These are phyloP conservation scores for Cyrtodaria siliqua DNA, from an alignment of 2,888 invertebrate species.

Conservation along the genomic window DNA sequence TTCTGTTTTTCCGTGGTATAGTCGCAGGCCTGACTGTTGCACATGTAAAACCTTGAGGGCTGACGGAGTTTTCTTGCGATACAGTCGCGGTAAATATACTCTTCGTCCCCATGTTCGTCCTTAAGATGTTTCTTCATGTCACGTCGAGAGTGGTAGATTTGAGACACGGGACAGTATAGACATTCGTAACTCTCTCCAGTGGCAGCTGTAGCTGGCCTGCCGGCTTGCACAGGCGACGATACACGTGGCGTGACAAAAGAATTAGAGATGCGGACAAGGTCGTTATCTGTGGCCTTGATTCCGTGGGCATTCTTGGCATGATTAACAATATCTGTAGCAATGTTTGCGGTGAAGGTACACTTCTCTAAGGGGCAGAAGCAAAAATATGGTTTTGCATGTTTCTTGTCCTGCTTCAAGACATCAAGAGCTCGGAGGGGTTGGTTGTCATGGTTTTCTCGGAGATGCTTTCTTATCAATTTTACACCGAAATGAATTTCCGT, in stretches of 20 bases:
- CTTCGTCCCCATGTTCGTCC: slow-evolving; percentile 64
- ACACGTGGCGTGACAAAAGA: slow-evolving; percentile 11
- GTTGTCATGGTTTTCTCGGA: slow-evolving; percentile 44
- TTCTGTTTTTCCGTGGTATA: slow-evolving; percentile 57
- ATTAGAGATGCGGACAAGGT: slow-evolving; percentile 36
- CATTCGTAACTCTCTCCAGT: slow-evolving; percentile 59
- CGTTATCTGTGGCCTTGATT: slow-evolving; percentile 28
- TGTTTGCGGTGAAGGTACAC: slow-evolving; percentile 32
- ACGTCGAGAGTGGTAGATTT: slow-evolving; percentile 37
- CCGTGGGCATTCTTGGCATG: slow-evolving; percentile 62
- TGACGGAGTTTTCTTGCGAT: slow-evolving; percentile 61
- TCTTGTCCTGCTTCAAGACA: slow-evolving; percentile 52
- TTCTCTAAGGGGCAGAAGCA: slow-evolving; percentile 53
- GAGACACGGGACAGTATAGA: slow-evolving; percentile 49
- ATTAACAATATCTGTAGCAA: slow-evolving; percentile 47
- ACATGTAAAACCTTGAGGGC: slow-evolving; percentile 71
- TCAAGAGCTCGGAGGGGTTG: slow-evolving; percentile 55
- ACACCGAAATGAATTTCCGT: slow-evolving; percentile 56
- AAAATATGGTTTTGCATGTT: slow-evolving; percentile 29
- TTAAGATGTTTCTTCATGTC: slow-evolving; percentile 72
- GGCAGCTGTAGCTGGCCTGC: slow-evolving; percentile 18
- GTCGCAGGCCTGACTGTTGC: slow-evolving; percentile 64
- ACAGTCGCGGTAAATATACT: slow-evolving; percentile 70
- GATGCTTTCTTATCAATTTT: slow-evolving; percentile 62
- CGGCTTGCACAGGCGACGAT: slow-evolving; percentile 1